phyloP scores from a whole-genome alignment of 2,113 vertebrate genomes.

The Orthonyx spaldingii region DNA sequence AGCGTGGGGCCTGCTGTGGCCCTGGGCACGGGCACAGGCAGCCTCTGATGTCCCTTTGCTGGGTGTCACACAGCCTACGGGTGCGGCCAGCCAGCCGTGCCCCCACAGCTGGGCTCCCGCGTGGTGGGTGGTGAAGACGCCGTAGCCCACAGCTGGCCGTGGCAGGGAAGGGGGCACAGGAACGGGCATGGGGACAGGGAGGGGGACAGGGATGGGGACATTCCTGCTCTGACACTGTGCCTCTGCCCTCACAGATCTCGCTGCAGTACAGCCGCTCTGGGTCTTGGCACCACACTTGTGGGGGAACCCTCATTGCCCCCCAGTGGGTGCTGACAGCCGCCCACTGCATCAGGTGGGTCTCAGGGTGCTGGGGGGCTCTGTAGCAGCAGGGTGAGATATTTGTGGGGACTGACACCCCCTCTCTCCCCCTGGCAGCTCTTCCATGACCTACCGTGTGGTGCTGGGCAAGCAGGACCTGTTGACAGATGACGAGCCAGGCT shows the following conservation, averaged over 20 bases:
- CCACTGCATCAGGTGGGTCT: constrained; percentile 70
- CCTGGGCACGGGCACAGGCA: background rate
- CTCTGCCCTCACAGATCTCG: constrained; percentile 73
- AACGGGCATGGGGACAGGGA: background rate
- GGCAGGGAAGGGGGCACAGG: constrained; percentile 80
- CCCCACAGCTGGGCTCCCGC: constrained; percentile 65
- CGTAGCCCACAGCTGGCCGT: constrained; percentile 87
- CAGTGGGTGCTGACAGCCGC: constrained; percentile 82
- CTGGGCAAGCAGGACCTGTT: constrained; percentile 84
- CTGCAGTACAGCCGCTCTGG: constrained; percentile 76
- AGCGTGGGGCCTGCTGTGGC: rapidly evolving
- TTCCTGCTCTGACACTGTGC: background rate
- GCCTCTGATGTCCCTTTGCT: background rate
- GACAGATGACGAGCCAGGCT: constrained; percentile 57
- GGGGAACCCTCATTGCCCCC: constrained; percentile 78
- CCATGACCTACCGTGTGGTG: constrained; percentile 78
- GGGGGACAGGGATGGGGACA: background rate
- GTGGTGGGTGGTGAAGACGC: constrained; percentile 87
- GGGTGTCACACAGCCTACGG: constrained; percentile 72
- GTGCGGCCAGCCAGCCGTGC: constrained; percentile 78
- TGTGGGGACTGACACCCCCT: background rate
- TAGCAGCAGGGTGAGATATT: rapidly evolving
- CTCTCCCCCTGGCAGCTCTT: constrained; percentile 2
- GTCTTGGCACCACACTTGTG: constrained; percentile 82
- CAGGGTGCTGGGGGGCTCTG: rapidly evolving